These are phyloP conservation scores for Steinernema carpocapsae DNA, from an alignment of 2,888 invertebrate species.

Conservation along the genomic window DNA sequence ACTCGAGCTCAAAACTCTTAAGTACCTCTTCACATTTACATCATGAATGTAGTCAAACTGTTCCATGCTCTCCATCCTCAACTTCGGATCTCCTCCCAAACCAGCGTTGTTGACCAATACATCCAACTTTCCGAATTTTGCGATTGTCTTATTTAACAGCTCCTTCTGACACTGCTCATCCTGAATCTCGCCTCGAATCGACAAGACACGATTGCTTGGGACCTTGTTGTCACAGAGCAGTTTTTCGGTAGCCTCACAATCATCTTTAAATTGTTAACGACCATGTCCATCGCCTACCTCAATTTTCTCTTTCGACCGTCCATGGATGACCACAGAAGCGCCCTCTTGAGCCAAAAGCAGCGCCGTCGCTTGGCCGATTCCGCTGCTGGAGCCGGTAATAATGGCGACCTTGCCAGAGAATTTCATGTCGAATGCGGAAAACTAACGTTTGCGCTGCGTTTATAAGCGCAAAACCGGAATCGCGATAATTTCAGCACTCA, in stretches of 20 bases:
- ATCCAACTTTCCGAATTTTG: conserved; percentile 39
- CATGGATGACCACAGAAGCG: conserved; percentile 32
- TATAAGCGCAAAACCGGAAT: too few species aligned
- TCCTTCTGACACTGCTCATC: conserved; percentile 37
- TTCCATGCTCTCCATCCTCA: background rate
- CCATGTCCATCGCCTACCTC: background rate
- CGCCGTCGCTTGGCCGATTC: conserved; percentile 36
- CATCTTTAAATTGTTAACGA: background rate
- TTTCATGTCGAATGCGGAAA: too few species aligned
- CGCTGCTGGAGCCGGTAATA: conserved; percentile 16
- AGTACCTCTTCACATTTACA: conserved; percentile 24
- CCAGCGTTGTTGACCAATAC: conserved; percentile 35
- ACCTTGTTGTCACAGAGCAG: background rate
- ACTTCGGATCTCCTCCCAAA: background rate
- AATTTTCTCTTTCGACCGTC: background rate
- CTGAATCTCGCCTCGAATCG: conserved; percentile 33
- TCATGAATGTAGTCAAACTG: conserved; percentile 9
- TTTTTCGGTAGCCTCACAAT: background rate
- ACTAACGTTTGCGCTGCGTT: too few species aligned
- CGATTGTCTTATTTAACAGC: conserved; percentile 37
- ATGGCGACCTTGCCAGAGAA: background rate
- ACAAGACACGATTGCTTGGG: background rate
- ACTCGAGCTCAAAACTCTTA: background rate
- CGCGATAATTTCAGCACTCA: too few species aligned
- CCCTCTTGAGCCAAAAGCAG: conserved; percentile 26